Evolutionary conservation across 1,140 invertebrate genomes (phyloP).

Genomic region (Colletes gigas): DNA sequence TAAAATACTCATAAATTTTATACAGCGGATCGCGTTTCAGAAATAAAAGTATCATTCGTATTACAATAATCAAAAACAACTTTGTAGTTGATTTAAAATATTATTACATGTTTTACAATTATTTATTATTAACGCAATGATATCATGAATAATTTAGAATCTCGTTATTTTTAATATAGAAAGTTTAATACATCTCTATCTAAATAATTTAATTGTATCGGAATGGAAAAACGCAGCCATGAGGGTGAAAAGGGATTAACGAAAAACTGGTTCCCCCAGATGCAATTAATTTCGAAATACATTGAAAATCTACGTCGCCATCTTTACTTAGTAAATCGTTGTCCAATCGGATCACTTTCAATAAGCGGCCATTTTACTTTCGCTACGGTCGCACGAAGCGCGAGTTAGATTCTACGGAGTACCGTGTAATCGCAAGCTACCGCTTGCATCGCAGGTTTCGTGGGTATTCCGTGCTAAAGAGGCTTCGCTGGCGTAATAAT

Average conservation of each 20-base stretch:
- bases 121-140: neutral
- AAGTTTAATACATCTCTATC: neutral
- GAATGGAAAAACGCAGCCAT: neutral
- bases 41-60: neutral
- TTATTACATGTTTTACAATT: neutral
- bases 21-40: too few relatives aligned
- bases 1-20: neutral
- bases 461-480: constrained; percentile 34
- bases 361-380: constrained; percentile 73
- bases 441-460: constrained; percentile 60
- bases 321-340: constrained; percentile 51
- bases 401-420: constrained; percentile 27
- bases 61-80: neutral
- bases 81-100: neutral
- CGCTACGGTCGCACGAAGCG: constrained; percentile 75
- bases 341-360: constrained; percentile 66
- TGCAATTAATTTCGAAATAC: constrained; percentile 48
- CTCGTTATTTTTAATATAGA: neutral
- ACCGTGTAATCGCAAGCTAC: constrained; percentile 63
- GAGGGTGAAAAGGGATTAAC: neutral
- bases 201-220: neutral
- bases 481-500: neutral
- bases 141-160: neutral
- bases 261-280: constrained; percentile 5
- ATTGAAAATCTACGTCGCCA: constrained; percentile 49